phyloP scores from a whole-genome alignment of 1,140 invertebrate genomes.

The Drosophila setifemur region DNA sequence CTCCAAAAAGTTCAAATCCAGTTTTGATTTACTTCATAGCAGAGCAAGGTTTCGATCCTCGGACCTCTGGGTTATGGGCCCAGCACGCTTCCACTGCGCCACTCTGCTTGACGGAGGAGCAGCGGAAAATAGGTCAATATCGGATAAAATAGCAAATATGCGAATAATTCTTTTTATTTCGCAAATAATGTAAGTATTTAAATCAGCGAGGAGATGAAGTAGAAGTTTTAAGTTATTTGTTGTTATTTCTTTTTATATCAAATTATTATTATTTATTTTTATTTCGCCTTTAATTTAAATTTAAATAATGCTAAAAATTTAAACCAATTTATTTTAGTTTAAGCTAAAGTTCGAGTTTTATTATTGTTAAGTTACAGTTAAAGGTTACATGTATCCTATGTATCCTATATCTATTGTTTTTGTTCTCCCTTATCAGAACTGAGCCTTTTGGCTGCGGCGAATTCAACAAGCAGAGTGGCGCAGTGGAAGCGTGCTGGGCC shows the following conservation, averaged over 20 bases:
- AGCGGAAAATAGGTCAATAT: not conserved
- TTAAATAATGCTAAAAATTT: no score
- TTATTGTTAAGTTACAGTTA: no score
- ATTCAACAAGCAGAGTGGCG: slow-evolving; percentile 91
- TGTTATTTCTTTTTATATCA: no score
- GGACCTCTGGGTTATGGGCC: slow-evolving; percentile 99
- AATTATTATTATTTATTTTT: no score
- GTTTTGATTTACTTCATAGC: slow-evolving; percentile 84
- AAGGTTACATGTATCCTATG: no score
- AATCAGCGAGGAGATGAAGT: no score
- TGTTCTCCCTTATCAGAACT: not conserved
- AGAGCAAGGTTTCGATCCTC: slow-evolving; percentile 97
- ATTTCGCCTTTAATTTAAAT: no score
- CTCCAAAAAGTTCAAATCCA: not conserved
- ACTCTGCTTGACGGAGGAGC: slow-evolving; percentile 88
- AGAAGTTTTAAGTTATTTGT: no score
- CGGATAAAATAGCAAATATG: not conserved
- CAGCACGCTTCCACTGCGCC: slow-evolving; percentile 99
- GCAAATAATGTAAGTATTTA: no score
- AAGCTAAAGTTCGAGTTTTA: no score
- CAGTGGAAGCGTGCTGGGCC: slow-evolving; percentile 99
- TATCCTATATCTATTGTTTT: not conserved
- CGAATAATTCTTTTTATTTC: no score
- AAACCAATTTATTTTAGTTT: no score
- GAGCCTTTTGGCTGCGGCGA: not conserved